These are phyloP conservation scores for Streptopelia turtur DNA, from an alignment of 2,797 vertebrate genomes.

Conservation along the genomic window DNA sequence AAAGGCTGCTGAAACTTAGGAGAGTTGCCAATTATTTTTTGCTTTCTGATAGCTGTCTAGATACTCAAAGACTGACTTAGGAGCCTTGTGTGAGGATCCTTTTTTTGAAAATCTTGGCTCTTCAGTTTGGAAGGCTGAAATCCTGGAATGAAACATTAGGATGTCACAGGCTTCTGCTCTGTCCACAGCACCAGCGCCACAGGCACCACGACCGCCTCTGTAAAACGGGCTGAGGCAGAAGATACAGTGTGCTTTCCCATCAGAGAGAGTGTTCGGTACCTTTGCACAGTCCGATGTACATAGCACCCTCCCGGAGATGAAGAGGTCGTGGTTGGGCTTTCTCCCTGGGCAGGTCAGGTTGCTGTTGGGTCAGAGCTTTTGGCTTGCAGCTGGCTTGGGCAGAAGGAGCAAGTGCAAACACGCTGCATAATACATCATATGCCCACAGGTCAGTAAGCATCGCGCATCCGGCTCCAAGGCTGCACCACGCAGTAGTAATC, in stretches of 20 bases:
- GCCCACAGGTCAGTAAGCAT: conserved; percentile 55
- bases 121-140: not conserved
- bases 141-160: not conserved
- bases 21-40: not conserved
- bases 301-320: not conserved
- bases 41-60: not conserved
- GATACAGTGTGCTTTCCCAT: not conserved
- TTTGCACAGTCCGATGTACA: accelerated
- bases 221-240: not conserved
- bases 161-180: not conserved
- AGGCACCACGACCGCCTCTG: not conserved
- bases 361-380: not conserved
- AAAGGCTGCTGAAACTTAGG: not conserved
- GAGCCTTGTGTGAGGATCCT: not conserved
- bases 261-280: not conserved
- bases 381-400: not conserved
- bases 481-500: not conserved
- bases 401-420: not conserved
- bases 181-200: not conserved
- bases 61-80: not conserved
- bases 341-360: not conserved
- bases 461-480: not conserved
- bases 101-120: not conserved
- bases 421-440: not conserved
- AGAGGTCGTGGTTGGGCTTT: not conserved